A percentile compares a stretch with the other conserved stretches of the same genome.
These are phyloP conservation scores for Salpingus planirostris DNA, from an alignment of 2,888 invertebrate species.

Conservation along the genomic window DNA sequence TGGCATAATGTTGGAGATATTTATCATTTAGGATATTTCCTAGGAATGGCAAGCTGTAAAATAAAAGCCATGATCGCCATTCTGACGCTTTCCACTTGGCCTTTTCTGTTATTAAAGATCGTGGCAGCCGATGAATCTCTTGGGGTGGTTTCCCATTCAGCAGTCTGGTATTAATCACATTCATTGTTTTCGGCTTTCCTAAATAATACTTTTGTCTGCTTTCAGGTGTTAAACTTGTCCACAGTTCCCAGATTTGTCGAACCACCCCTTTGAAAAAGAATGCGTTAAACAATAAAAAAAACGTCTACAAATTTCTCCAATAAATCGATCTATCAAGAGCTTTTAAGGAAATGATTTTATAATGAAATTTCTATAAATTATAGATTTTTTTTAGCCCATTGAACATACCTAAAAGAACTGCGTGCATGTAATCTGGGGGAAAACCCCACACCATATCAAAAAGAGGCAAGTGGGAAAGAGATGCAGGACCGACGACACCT, in stretches of 20 bases:
- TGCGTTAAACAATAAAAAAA: too few relatives aligned
- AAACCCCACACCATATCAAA: conserved; percentile 1
- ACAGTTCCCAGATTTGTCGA: conserved; percentile 1
- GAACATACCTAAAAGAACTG: background rate
- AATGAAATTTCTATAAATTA: background rate
- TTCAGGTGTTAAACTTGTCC: conserved; percentile 1
- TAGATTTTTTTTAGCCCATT: background rate
- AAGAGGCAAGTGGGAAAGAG: background rate
- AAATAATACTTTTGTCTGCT: conserved; percentile 1
- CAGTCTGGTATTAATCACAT: background rate
- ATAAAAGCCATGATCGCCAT: background rate
- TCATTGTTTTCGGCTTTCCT: background rate
- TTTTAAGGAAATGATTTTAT: background rate
- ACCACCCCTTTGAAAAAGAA: background rate
- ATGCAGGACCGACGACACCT: background rate
- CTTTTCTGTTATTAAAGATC: conserved; percentile 1
- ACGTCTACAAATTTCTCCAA: background rate
- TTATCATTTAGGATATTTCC: background rate
- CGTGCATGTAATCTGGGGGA: conserved; percentile 1
- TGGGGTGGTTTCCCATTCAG: background rate
- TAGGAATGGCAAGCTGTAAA: background rate
- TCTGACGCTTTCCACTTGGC: conserved; percentile 1
- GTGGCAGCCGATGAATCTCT: background rate
- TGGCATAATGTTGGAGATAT: background rate
- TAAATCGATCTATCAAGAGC: background rate